A percentile compares a stretch with the other conserved stretches of the same genome.
phyloP scores from a whole-genome alignment of 2,113 vertebrate species.

The Pachyramphus minor region DNA sequence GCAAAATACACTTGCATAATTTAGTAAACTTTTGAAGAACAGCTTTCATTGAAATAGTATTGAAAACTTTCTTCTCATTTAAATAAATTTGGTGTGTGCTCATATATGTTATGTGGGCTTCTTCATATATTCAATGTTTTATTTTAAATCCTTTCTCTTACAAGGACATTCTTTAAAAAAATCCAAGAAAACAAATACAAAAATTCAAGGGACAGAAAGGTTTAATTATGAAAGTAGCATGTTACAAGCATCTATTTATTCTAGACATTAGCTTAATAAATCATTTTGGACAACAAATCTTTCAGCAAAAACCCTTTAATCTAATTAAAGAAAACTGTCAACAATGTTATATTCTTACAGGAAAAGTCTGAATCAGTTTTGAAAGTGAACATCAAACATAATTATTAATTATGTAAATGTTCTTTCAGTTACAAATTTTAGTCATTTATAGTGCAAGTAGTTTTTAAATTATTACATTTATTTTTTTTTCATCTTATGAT shows the following conservation, averaged over 20 bases:
- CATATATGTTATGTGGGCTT: background rate
- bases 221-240: background rate
- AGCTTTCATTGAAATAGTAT: background rate
- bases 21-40: background rate
- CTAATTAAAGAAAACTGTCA: background rate
- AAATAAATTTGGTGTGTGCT: background rate
- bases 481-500: background rate
- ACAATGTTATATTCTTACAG: background rate
- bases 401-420: background rate
- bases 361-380: background rate
- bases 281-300: background rate
- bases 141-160: background rate
- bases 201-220: background rate
- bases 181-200: background rate
- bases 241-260: background rate
- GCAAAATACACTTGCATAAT: background rate
- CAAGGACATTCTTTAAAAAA: background rate
- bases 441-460: background rate
- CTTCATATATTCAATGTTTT: background rate
- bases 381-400: background rate
- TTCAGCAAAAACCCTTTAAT: background rate
- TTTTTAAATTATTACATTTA: conserved; percentile 23
- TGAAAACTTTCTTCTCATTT: background rate
- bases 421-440: background rate
- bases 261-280: background rate